Percentiles rank a stretch among this genome's conserved stretches.
Evolutionary conservation across 2,113 vertebrate genomes (phyloP).

Genomic region (Apistogramma diplotaenia): DNA sequence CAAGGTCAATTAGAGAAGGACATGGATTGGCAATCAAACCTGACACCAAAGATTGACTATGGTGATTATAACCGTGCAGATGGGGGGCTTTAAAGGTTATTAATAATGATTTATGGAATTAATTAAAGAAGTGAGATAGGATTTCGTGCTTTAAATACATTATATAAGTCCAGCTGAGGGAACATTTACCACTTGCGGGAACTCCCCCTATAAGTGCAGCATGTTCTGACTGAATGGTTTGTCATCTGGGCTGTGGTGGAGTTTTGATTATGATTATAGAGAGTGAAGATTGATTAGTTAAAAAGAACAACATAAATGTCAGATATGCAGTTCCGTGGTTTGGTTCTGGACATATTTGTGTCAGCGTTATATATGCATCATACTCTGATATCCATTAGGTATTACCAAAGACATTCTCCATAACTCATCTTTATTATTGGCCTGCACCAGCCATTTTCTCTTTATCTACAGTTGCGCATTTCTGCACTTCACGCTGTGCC

Average conservation of each 20-base stretch:
- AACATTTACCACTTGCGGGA: constrained; percentile 55
- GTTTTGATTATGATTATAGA: constrained; percentile 58
- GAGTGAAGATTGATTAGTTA: constrained; percentile 47
- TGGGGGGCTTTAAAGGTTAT: constrained; percentile 81
- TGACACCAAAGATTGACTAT: constrained; percentile 81
- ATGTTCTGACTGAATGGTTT: constrained; percentile 45
- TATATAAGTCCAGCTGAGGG: constrained; percentile 69
- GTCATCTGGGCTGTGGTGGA: constrained; percentile 41
- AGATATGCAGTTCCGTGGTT: constrained; percentile 10
- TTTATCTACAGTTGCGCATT: not conserved
- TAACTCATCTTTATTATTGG: not conserved
- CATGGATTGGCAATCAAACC: constrained; percentile 81
- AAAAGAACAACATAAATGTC: constrained; percentile 42
- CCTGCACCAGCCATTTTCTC: not conserved
- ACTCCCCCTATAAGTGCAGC: constrained; percentile 47
- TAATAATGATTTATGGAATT: constrained; percentile 84
- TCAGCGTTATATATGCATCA: not conserved
- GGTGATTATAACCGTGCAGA: constrained; percentile 79
- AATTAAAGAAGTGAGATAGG: constrained; percentile 78
- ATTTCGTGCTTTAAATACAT: constrained; percentile 71
- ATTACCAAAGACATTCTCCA: not conserved
- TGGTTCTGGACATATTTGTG: constrained; percentile 10
- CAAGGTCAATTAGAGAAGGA: constrained; percentile 82
- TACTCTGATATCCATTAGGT: not conserved
- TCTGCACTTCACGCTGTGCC: not conserved